A percentile compares a stretch with the other conserved stretches of the same genome.
phyloP scores from a whole-genome alignment of 2,888 invertebrate genomes.

The Ischnura elegans region DNA sequence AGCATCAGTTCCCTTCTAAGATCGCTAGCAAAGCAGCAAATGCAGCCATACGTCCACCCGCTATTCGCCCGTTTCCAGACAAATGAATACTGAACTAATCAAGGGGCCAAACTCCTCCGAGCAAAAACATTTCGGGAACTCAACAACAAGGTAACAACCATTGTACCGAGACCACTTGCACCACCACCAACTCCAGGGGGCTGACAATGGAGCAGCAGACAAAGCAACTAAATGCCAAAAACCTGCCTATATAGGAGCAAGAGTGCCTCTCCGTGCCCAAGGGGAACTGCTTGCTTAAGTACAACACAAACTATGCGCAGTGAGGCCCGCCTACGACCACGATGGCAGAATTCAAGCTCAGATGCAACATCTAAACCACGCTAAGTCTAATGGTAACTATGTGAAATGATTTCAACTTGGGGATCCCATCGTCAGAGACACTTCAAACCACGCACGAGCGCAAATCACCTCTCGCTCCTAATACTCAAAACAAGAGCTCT shows the following conservation, averaged over 20 bases:
- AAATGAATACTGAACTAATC: constrained; percentile 57
- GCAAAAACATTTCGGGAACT: constrained; percentile 55
- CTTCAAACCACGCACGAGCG: background rate
- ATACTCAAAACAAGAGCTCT: no score
- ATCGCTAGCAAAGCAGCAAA: constrained; percentile 57
- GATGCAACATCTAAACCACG: background rate
- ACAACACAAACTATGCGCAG: background rate
- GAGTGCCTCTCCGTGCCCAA: background rate
- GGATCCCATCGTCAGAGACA: no score
- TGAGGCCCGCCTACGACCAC: background rate
- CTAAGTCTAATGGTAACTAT: constrained; percentile 64
- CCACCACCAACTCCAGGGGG: constrained; percentile 1
- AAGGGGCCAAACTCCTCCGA: background rate
- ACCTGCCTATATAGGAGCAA: background rate
- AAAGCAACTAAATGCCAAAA: background rate
- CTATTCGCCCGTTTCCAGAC: background rate
- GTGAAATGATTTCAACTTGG: constrained; percentile 22
- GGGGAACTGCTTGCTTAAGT: background rate
- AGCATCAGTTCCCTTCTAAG: constrained; percentile 28
- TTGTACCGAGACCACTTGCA: background rate
- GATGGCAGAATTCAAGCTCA: background rate
- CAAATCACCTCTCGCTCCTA: background rate
- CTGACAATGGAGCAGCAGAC: background rate
- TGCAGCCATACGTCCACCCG: background rate
- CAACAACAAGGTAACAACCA: constrained; percentile 5